Conservation (phyloP, 37 sponge, comb jelly and placozoan genomes). For the Chondrilla cf. caribensis region DNA sequence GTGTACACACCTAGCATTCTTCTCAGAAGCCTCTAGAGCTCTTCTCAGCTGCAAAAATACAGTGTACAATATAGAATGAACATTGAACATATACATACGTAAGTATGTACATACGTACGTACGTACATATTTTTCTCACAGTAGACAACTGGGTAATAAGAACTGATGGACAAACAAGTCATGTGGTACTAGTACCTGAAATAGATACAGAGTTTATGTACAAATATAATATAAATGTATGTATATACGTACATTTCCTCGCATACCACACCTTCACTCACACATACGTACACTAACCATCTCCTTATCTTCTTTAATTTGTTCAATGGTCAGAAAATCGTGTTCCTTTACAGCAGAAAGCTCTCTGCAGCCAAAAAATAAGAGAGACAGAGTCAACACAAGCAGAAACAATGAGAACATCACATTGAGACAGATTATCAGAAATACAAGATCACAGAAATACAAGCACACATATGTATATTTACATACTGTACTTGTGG, state of each 20-base stretch:
- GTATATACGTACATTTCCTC: not conserved
- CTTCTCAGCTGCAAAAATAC: slow-evolving; percentile 45
- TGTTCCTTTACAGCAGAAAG: slow-evolving; percentile 68
- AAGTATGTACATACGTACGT: slow-evolving; percentile 1
- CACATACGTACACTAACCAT: slow-evolving; percentile 48
- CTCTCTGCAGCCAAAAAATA: slow-evolving; percentile 42
- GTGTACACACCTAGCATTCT: slow-evolving; percentile 62
- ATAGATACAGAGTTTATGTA: not conserved
- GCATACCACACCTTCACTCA: not conserved
- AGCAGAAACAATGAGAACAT: too few species aligned
- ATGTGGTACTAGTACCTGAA: too few species aligned
- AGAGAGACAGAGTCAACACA: not conserved
- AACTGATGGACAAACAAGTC: too few species aligned
- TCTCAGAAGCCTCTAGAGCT: slow-evolving; percentile 84
- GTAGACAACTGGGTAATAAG: too few species aligned
- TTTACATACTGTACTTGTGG: too few species aligned
- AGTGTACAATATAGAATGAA: not conserved
- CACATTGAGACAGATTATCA: too few species aligned
- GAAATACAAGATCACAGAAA: too few species aligned
- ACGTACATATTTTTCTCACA: too few species aligned
- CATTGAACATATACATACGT: not conserved
- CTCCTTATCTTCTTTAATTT: slow-evolving; percentile 56
- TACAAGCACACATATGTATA: too few species aligned
- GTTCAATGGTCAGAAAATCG: slow-evolving; percentile 58
- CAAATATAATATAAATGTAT: not conserved